A percentile compares a stretch with the other conserved stretches of the same genome.
Evolutionary conservation across 2,113 vertebrate genomes (phyloP).

Genomic region (Pomatostomus ruficeps): DNA sequence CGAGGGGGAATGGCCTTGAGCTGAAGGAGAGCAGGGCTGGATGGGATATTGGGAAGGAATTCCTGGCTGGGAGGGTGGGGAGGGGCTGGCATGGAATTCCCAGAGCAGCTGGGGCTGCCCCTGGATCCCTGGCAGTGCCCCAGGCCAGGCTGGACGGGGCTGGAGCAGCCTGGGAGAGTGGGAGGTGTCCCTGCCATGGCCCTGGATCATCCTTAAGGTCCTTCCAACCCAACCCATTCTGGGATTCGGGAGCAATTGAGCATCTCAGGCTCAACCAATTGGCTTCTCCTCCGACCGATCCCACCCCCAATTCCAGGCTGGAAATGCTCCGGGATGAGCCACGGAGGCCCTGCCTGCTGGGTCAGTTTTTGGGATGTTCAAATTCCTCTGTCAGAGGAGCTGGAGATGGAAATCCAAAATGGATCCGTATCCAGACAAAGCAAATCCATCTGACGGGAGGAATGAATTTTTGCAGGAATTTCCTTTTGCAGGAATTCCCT

Average conservation of each 20-base stretch:
- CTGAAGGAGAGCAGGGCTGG: background rate
- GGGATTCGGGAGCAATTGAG: background rate
- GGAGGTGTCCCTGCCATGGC: background rate
- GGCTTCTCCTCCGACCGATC: background rate
- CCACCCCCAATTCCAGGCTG: background rate
- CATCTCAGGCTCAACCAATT: background rate
- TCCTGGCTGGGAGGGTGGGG: fast-evolving
- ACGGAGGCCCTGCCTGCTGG: background rate
- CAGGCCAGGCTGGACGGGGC: background rate
- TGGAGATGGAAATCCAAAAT: background rate
- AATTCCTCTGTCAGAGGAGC: background rate
- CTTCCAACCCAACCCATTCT: background rate
- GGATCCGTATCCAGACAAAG: background rate
- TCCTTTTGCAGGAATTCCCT: background rate
- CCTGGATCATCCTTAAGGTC: background rate
- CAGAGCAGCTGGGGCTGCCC: background rate
- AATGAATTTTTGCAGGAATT: background rate
- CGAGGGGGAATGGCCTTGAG: background rate
- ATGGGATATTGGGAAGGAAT: background rate
- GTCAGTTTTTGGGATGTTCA: background rate
- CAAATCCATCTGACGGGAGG: background rate
- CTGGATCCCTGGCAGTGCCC: background rate
- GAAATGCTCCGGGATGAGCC: fast-evolving
- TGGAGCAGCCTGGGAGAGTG: background rate
- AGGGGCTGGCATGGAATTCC: fast-evolving